Evolutionary conservation across 2,888 invertebrate genomes (phyloP).

Genomic region (Alloplasta piceator): DNA sequence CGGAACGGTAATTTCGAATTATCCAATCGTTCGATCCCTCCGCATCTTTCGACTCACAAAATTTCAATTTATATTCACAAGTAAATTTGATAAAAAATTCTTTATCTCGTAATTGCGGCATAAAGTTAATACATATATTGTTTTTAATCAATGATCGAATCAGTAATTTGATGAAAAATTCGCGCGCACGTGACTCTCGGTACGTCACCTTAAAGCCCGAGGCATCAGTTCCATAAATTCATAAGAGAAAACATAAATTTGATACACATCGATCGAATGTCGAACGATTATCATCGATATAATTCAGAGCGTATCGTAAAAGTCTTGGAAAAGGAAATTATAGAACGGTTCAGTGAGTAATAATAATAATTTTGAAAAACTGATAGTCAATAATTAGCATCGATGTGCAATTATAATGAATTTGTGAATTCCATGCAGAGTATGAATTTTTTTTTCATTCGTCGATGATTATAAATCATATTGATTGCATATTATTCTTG

Average conservation of each 20-base stretch:
- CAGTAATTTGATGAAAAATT: neutral
- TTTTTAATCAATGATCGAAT: neutral
- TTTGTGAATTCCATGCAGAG: too few relatives aligned
- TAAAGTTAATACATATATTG: too few relatives aligned
- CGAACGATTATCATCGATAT: conserved; percentile 22
- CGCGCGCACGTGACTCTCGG: too few relatives aligned
- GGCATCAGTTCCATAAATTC: neutral
- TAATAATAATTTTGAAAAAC: neutral
- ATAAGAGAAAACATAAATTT: conserved; percentile 13
- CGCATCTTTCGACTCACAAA: too few relatives aligned
- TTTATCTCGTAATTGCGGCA: too few relatives aligned
- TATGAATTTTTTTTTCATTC: too few relatives aligned
- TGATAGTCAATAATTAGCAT: neutral
- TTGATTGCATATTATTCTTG: neutral
- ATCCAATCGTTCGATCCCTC: too few relatives aligned
- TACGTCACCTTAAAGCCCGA: neutral
- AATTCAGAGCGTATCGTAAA: neutral
- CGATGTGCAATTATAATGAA: too few relatives aligned
- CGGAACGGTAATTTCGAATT: too few relatives aligned
- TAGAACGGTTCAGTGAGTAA: neutral
- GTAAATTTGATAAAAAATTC: too few relatives aligned
- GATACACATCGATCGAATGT: neutral
- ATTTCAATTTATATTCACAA: too few relatives aligned
- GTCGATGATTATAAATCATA: neutral
- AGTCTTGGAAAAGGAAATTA: neutral